Conservation (phyloP, 2,797 vertebrate species). For the Chaetodon trifasciatus region DNA sequence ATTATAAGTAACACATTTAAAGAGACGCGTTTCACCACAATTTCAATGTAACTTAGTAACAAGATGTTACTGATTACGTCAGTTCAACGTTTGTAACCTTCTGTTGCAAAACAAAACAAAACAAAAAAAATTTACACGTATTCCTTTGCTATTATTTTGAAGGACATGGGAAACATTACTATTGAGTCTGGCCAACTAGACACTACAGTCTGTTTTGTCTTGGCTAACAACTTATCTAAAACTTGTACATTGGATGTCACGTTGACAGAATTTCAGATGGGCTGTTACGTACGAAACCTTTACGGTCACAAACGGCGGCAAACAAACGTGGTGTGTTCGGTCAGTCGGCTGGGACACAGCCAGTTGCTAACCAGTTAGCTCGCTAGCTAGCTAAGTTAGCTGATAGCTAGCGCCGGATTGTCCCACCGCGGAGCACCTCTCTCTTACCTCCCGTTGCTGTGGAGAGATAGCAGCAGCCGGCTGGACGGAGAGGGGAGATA, state of each 20-base stretch:
- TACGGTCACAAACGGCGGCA: not conserved
- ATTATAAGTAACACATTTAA: no score
- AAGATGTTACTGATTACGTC: not conserved
- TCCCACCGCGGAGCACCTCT: constrained; percentile 67
- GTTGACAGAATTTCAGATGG: not conserved
- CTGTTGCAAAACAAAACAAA: rapidly evolving
- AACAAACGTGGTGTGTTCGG: not conserved
- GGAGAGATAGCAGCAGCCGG: constrained; percentile 64
- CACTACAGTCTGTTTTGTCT: not conserved
- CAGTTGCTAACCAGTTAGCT: constrained; percentile 63
- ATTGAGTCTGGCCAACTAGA: not conserved
- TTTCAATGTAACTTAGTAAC: not conserved
- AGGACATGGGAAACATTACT: not conserved
- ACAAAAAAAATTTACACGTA: not conserved
- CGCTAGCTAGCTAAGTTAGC: constrained; percentile 67
- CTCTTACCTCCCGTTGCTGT: constrained; percentile 80
- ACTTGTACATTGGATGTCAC: constrained; percentile 34
- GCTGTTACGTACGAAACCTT: rapidly evolving
- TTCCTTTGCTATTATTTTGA: constrained; percentile 61
- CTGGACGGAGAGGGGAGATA: constrained; percentile 36
- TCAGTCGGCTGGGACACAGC: not conserved
- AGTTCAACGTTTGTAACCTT: not conserved
- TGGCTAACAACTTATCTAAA: constrained; percentile 60
- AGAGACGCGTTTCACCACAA: not conserved
- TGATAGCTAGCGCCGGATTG: constrained; percentile 59